Conservation (phyloP, 2,888 invertebrate species). For the Cantharis flavilabris region DNA sequence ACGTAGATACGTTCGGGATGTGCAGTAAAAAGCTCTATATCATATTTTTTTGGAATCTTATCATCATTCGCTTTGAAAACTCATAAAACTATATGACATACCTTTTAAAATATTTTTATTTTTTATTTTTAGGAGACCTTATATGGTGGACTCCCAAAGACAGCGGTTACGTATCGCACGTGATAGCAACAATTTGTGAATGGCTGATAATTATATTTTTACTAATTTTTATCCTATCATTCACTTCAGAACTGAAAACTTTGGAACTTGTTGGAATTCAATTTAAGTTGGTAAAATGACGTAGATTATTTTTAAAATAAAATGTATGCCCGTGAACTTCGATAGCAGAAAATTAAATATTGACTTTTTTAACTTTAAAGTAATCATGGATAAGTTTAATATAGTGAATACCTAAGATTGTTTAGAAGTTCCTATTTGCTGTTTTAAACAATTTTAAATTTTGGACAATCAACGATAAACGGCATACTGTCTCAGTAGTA, state of each 20-base stretch:
- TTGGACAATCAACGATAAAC: not conserved
- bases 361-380: not conserved
- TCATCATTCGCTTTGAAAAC: not conserved
- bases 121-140: constrained; percentile 13
- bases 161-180: constrained; percentile 13
- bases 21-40: not conserved
- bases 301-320: not conserved
- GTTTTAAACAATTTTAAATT: not conserved
- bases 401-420: not conserved
- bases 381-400: not conserved
- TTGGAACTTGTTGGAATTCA: constrained; percentile 13
- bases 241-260: constrained; percentile 13
- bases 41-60: not conserved
- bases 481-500: not conserved
- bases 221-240: constrained; percentile 11
- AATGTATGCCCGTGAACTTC: not conserved
- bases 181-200: constrained; percentile 22
- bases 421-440: not conserved
- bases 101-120: not conserved
- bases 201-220: constrained; percentile 21
- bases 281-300: constrained; percentile 5
- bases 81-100: not conserved
- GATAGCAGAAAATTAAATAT: not conserved
- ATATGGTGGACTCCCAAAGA: constrained; percentile 26
- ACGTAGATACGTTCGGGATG: not conserved